Evolutionary conservation across 2,888 invertebrate genomes (phyloP).

Genomic region (Hoplodrina ambigua): DNA sequence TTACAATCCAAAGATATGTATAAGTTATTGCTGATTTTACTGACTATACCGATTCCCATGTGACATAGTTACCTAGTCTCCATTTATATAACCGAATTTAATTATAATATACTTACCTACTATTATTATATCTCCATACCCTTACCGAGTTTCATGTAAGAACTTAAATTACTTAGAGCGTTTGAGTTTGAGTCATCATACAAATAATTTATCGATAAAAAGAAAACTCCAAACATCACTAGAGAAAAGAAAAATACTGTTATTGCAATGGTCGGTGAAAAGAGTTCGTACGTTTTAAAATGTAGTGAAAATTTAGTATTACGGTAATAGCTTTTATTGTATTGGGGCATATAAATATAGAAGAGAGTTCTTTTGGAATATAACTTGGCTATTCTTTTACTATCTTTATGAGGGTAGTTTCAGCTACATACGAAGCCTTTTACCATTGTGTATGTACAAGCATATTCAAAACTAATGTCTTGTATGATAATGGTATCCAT

Average conservation of each 20-base stretch:
- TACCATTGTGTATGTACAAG: slow-evolving; percentile 12
- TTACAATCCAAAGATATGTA: no score
- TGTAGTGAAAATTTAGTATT: slow-evolving; percentile 66
- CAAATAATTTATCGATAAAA: slow-evolving; percentile 43
- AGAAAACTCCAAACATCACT: slow-evolving; percentile 38
- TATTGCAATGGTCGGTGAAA: slow-evolving; percentile 65
- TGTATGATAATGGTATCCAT: slow-evolving; percentile 8
- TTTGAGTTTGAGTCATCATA: no score
- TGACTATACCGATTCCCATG: no score
- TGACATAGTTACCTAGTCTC: no score
- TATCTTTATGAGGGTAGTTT: slow-evolving; percentile 44
- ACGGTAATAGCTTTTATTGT: slow-evolving; percentile 64
- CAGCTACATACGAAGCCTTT: slow-evolving; percentile 32
- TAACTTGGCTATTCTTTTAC: slow-evolving; percentile 53
- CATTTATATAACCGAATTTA: no score
- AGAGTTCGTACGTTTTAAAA: slow-evolving; percentile 66
- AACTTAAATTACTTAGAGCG: no score
- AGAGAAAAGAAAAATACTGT: slow-evolving; percentile 59
- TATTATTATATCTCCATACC: no score
- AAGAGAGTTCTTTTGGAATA: slow-evolving; percentile 54
- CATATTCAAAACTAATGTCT: slow-evolving; percentile 37
- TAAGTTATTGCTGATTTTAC: no score
- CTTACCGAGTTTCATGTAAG: no score
- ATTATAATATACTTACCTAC: no score
- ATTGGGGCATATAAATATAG: slow-evolving; percentile 55